Conservation (phyloP, 37 sponge, comb jelly and placozoan species). For the Chondrilla cf. caribensis region DNA sequence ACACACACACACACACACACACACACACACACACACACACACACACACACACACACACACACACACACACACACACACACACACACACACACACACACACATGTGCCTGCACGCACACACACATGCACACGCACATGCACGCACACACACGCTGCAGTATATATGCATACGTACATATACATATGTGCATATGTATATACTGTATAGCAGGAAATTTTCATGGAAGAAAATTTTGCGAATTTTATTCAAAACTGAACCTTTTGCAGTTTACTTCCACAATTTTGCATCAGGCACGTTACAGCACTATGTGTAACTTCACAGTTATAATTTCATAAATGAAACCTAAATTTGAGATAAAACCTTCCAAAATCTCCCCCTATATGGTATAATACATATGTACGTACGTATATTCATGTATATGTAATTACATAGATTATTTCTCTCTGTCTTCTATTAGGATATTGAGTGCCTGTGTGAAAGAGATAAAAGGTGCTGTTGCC, state of each 20-base stretch:
- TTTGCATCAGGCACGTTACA: too few species aligned
- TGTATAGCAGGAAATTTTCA: too few species aligned
- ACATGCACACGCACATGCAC: constrained; percentile 12
- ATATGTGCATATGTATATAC: too few species aligned
- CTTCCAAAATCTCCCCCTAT: too few species aligned
- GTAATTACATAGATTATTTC: background rate
- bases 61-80: constrained; percentile 7
- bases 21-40: constrained; percentile 17
- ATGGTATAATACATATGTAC: too few species aligned
- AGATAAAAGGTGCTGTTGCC: background rate
- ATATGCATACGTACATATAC: constrained; percentile 8
- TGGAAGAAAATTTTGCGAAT: too few species aligned
- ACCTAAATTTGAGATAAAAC: too few species aligned
- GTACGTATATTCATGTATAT: too few species aligned
- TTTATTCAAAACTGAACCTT: too few species aligned
- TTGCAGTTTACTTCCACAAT: too few species aligned
- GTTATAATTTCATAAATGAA: too few species aligned
- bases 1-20: constrained; percentile 26
- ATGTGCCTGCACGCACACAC: background rate
- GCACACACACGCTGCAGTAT: constrained; percentile 6
- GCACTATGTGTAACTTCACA: too few species aligned
- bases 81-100: constrained; percentile 10
- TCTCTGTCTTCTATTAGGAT: background rate
- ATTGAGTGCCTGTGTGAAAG: background rate
- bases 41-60: constrained; percentile 15